Percentiles rank a stretch among this genome's conserved stretches.
These are phyloP conservation scores for Pica pica DNA, from an alignment of 2,113 vertebrate species.

Conservation along the genomic window DNA sequence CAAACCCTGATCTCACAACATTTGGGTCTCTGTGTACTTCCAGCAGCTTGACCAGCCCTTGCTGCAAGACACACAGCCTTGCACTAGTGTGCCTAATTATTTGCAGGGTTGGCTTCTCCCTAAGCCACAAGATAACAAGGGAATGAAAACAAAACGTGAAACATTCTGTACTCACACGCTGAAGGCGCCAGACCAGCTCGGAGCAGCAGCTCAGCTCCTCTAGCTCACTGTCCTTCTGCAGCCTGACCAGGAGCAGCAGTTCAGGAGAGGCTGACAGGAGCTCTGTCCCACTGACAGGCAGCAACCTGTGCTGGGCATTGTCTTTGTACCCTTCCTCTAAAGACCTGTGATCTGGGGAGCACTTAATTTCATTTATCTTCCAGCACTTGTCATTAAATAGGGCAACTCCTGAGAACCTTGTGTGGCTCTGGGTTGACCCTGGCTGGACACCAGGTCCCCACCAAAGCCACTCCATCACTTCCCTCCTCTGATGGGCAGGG, in stretches of 20 bases:
- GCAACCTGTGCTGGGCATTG: neutral
- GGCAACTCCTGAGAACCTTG: neutral
- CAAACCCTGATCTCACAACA: neutral
- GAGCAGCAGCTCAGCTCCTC: neutral
- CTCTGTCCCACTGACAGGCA: neutral
- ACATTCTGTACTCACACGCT: neutral
- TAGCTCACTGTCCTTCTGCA: accelerated
- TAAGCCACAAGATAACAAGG: neutral
- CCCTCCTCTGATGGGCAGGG: neutral
- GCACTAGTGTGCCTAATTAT: neutral
- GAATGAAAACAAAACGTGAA: neutral
- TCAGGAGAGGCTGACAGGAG: neutral
- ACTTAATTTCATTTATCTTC: neutral
- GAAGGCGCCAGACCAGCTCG: neutral
- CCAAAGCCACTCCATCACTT: neutral
- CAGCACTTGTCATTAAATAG: neutral
- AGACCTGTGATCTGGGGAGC: neutral
- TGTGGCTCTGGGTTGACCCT: neutral
- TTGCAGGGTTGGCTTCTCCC: neutral
- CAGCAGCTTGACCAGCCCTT: neutral
- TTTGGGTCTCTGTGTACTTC: neutral
- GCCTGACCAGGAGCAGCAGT: accelerated
- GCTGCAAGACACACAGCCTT: neutral
- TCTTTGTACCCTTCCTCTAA: neutral
- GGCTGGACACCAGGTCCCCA: neutral